Conservation (phyloP, 2,797 vertebrate species). For the Intellagama lesueurii region DNA sequence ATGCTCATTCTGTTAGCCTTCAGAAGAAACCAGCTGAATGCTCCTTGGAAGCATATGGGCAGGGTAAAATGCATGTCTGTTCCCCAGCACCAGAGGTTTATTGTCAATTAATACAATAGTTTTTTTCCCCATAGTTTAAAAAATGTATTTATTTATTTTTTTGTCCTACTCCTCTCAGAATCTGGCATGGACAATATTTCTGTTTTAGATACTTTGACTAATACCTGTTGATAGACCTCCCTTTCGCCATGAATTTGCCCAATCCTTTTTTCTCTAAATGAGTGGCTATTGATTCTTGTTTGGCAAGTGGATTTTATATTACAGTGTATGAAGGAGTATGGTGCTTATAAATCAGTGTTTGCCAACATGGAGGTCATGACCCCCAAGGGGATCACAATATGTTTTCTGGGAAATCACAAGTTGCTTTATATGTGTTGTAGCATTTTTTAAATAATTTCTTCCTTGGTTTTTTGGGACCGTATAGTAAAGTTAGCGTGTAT, state of each 20-base stretch:
- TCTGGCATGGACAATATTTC: background rate
- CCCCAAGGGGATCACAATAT: no score
- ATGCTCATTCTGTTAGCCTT: no score
- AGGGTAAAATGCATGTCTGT: background rate
- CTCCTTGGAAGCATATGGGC: background rate
- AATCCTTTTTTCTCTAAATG: background rate
- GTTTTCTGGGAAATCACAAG: no score
- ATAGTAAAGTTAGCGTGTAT: no score
- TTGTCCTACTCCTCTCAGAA: background rate
- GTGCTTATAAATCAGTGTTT: background rate
- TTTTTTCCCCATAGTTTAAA: no score
- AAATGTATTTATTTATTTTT: no score
- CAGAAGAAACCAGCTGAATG: background rate
- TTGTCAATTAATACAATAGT: background rate
- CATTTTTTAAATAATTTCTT: no score
- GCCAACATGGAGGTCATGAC: no score
- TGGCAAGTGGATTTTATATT: background rate
- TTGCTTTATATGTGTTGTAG: no score
- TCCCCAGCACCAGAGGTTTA: background rate
- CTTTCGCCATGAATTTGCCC: background rate
- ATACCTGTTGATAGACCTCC: background rate
- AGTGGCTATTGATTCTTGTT: background rate
- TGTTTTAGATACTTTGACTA: background rate
- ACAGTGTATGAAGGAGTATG: background rate
- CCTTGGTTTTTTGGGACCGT: no score